Percentiles rank a stretch among this genome's conserved stretches.
These are phyloP conservation scores for Aphelocoma coerulescens DNA, from an alignment of 2,113 vertebrate genomes.

Conservation along the genomic window DNA sequence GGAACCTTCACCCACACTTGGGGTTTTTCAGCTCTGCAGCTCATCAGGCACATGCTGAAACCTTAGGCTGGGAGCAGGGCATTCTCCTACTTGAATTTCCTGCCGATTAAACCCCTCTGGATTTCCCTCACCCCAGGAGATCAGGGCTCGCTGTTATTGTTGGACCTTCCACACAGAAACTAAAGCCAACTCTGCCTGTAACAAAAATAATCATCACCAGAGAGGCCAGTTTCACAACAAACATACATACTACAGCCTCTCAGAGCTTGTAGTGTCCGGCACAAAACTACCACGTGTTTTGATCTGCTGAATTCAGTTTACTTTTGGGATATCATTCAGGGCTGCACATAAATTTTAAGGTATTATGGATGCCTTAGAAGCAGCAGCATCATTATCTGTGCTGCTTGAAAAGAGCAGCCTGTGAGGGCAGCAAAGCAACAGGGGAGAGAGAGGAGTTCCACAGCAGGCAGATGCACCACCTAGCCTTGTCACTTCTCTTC, in stretches of 20 bases:
- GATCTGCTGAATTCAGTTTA: neutral
- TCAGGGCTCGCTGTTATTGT: conserved; percentile 24
- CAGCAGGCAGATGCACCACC: neutral
- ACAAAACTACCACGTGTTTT: neutral
- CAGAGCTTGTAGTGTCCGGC: neutral
- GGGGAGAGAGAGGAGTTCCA: neutral
- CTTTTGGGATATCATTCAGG: neutral
- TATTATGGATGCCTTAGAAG: neutral
- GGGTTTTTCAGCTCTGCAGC: neutral
- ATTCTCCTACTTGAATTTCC: conserved; percentile 44
- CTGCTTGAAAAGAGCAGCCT: neutral
- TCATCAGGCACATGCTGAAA: neutral
- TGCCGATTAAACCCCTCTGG: conserved; percentile 35
- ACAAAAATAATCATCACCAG: conserved; percentile 49
- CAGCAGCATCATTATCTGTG: neutral
- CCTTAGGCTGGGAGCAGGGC: neutral
- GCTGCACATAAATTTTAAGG: neutral
- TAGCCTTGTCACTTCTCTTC: neutral
- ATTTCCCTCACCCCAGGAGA: conserved; percentile 38
- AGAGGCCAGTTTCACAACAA: conserved; percentile 17
- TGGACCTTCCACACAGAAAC: conserved; percentile 39
- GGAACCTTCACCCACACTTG: neutral
- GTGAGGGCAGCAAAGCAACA: neutral
- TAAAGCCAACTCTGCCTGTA: conserved; percentile 49
- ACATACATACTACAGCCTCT: conserved; percentile 13